Evolutionary conservation across 2,797 vertebrate species (phyloP).

Genomic region (Moxostoma hubbsi): DNA sequence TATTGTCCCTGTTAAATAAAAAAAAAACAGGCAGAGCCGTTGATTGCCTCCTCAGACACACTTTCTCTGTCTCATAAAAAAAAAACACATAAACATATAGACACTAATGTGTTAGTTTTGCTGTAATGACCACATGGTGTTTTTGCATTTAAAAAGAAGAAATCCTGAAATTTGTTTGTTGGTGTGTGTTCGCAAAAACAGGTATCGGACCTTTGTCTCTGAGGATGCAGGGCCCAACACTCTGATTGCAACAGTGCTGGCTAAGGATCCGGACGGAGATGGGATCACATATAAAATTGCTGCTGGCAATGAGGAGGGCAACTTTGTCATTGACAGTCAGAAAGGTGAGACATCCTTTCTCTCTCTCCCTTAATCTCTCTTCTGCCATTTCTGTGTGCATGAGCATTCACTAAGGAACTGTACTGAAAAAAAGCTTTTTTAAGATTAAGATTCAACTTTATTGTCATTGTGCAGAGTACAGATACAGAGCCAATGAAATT

Average conservation of each 20-base stretch:
- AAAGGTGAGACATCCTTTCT: constrained; percentile 77
- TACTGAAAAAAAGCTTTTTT: background rate
- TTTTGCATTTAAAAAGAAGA: background rate
- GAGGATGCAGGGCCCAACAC: constrained; percentile 91
- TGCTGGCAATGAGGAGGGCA: constrained; percentile 85
- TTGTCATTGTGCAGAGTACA: too few species aligned
- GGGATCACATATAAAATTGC: constrained; percentile 84
- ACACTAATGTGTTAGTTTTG: background rate
- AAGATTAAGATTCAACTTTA: too few species aligned
- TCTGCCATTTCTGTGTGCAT: background rate
- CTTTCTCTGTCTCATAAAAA: too few species aligned
- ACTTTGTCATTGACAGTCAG: constrained; percentile 89
- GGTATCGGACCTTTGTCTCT: constrained; percentile 89
- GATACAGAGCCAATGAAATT: too few species aligned
- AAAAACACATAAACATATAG: background rate
- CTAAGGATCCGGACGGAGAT: constrained; percentile 89
- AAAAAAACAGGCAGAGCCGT: background rate
- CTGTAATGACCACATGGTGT: background rate
- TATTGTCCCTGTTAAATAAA: too few species aligned
- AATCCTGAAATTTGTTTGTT: constrained; percentile 1
- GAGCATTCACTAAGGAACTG: background rate
- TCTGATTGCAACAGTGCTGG: constrained; percentile 85
- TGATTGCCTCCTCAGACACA: background rate
- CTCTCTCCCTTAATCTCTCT: constrained; percentile 1
- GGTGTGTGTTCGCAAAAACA: constrained; percentile 62